Evolutionary conservation across 2,113 vertebrate species (phyloP), one percentile per base, ranked within the genome.

Genomic region (Protomyctophum bolini): DNA sequence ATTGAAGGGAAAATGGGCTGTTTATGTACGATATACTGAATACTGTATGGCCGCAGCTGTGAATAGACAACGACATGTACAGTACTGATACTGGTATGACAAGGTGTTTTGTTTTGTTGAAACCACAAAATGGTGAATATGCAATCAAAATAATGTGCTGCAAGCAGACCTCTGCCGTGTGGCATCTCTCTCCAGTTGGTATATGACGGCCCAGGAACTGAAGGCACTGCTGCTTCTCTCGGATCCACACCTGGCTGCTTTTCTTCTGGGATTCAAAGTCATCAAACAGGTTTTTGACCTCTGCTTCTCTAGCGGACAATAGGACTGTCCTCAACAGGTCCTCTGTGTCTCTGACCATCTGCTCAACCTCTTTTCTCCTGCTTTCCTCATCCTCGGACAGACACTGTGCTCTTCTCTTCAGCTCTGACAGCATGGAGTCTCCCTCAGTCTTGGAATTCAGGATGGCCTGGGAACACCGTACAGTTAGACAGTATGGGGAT

Each of bases 321-420:
- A 88, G 50, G 10, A 85, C 58, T 1, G 60, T 21, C 10, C 9
- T 80, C 92, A 92, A 93, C 75, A 88, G 86, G 60, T 89, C 87
- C 57, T 87, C 83, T 0, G 81, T 6, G 48, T 77, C 73, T 10
- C 4, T 15, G 0, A 91, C 2, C 62, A 70, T 8, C 76, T 58
- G 70, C 52, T 76, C 61, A 1, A 88, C 60, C 60, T 89, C 87
- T 0, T 33, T 12, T 12, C 14, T 83, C 73, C 63, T 66, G 82
- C 52, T 70, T 2, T 84, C 83, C 0, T 75, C 70, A 46, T 14
- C 62, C 50, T 77, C 63, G 7, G 73, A 63, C 78, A 93, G 72
- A 56, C 10, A 33, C 48, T 86, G 63, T 0, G 1, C 63, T 1
- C 7, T 75, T 21, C 14, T 76, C 72, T 68, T 85, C 68, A 94